phyloP scores from a whole-genome alignment of 2,113 vertebrate genomes.

The Passer domesticus region DNA sequence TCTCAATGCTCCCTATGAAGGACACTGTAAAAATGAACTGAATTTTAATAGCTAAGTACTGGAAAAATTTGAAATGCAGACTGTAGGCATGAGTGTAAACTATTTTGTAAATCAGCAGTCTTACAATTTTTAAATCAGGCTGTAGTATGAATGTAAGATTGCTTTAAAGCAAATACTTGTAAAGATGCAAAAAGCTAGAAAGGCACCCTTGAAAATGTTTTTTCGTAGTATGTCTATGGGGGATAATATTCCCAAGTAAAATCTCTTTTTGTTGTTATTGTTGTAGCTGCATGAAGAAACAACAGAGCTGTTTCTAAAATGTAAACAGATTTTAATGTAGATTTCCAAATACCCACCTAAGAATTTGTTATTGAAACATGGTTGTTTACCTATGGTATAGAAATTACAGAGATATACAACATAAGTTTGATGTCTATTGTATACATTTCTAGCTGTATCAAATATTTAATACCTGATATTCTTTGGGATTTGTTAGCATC shows the following conservation, averaged over 20 bases:
- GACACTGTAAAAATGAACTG: constrained; percentile 21
- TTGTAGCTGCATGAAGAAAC: constrained; percentile 6
- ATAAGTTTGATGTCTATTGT: constrained; percentile 69
- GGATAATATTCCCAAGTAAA: constrained; percentile 35
- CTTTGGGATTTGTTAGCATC: constrained; percentile 84
- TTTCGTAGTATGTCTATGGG: not conserved
- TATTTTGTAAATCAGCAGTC: constrained; percentile 48
- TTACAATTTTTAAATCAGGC: constrained; percentile 22
- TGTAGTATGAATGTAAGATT: constrained; percentile 20
- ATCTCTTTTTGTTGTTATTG: constrained; percentile 6
- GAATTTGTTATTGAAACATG: constrained; percentile 46
- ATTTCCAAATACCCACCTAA: constrained; percentile 37
- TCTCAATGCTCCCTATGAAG: not conserved
- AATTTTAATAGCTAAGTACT: constrained; percentile 31
- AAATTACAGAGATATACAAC: constrained; percentile 63
- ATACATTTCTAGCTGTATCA: constrained; percentile 77
- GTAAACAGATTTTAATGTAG: constrained; percentile 57
- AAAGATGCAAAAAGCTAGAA: constrained; percentile 22
- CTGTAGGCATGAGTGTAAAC: constrained; percentile 22
- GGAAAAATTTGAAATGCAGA: constrained; percentile 43
- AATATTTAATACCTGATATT: constrained; percentile 82
- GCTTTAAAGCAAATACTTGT: constrained; percentile 30
- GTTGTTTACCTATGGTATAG: constrained; percentile 56
- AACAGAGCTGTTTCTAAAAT: constrained; percentile 41
- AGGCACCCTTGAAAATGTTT: constrained; percentile 50